Percentiles rank a stretch among this genome's conserved stretches.
Evolutionary conservation across 2,888 invertebrate species (phyloP).

Genomic region (Luffia ferchaultella): DNA sequence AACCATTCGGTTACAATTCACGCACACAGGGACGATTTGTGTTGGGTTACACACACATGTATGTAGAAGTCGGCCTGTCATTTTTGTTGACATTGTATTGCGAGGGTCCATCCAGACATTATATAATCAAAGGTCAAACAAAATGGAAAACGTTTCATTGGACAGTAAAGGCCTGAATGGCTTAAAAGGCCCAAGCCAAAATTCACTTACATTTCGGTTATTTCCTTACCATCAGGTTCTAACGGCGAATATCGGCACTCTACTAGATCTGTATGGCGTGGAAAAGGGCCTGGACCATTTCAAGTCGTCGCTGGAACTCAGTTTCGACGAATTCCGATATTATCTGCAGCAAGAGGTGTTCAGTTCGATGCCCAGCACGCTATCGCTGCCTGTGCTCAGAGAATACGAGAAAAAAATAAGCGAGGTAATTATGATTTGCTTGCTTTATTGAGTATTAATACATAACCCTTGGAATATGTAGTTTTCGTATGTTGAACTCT

Average conservation of each 20-base stretch:
- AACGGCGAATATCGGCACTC: conserved; percentile 82
- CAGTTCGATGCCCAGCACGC: conserved; percentile 68
- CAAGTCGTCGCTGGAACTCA: conserved; percentile 71
- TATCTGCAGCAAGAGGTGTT: conserved; percentile 81
- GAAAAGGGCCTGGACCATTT: conserved; percentile 83
- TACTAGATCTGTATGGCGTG: conserved; percentile 79
- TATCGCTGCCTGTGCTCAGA: conserved; percentile 62
- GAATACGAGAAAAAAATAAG: conserved; percentile 74
- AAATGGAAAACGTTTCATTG: too few relatives aligned
- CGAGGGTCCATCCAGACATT: too few relatives aligned
- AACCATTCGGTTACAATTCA: too few relatives aligned
- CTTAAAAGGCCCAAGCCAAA: too few relatives aligned
- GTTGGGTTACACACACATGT: too few relatives aligned
- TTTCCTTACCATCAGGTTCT: conserved; percentile 76
- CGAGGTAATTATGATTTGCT: conserved; percentile 50
- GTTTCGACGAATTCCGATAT: conserved; percentile 78
- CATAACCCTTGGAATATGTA: neutral
- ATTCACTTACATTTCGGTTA: too few relatives aligned
- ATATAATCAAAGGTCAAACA: too few relatives aligned
- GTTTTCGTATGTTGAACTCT: too few relatives aligned
- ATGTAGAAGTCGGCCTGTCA: too few relatives aligned
- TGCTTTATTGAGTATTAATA: conserved; percentile 25
- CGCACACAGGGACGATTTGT: too few relatives aligned
- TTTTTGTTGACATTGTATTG: too few relatives aligned
- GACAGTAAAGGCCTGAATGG: too few relatives aligned